phyloP scores from a whole-genome alignment of 2,113 vertebrate species.

The Aphyosemion australe region DNA sequence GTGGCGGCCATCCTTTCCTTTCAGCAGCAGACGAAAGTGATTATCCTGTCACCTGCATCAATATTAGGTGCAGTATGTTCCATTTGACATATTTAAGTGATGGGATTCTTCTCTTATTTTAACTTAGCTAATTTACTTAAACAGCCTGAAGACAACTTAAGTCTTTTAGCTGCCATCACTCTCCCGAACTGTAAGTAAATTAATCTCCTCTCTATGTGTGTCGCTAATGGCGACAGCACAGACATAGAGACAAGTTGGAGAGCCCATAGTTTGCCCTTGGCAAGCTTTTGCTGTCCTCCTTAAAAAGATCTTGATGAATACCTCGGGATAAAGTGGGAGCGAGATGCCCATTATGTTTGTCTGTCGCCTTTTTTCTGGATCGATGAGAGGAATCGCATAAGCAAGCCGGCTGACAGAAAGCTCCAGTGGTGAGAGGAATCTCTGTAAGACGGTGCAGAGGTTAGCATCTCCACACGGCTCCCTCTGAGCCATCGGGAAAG shows the following conservation, averaged over 20 bases:
- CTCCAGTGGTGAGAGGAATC: constrained; percentile 35
- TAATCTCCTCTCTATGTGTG: constrained; percentile 24
- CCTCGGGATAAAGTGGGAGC: not conserved
- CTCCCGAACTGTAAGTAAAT: constrained; percentile 44
- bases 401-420: constrained; percentile 46
- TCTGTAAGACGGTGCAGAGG: constrained; percentile 45
- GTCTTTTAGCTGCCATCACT: constrained; percentile 48
- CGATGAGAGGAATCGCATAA: constrained; percentile 44
- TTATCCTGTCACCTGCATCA: constrained; percentile 10
- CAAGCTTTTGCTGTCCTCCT: constrained; percentile 20
- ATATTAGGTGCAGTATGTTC: not conserved
- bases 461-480: constrained; percentile 50
- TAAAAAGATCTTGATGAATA: constrained; percentile 39
- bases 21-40: not conserved
- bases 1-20: too few relatives aligned
- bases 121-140: constrained; percentile 21
- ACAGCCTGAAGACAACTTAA: constrained; percentile 24
- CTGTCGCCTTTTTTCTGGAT: constrained; percentile 37
- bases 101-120: constrained; percentile 1
- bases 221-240: constrained; percentile 27
- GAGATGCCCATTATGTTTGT: constrained; percentile 37
- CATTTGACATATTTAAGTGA: not conserved
- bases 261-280: constrained; percentile 24
- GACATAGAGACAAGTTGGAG: constrained; percentile 12
- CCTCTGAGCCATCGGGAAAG: constrained; percentile 30